phyloP scores from a whole-genome alignment of 2,888 invertebrate species.

The Acanthosoma haemorrhoidale region DNA sequence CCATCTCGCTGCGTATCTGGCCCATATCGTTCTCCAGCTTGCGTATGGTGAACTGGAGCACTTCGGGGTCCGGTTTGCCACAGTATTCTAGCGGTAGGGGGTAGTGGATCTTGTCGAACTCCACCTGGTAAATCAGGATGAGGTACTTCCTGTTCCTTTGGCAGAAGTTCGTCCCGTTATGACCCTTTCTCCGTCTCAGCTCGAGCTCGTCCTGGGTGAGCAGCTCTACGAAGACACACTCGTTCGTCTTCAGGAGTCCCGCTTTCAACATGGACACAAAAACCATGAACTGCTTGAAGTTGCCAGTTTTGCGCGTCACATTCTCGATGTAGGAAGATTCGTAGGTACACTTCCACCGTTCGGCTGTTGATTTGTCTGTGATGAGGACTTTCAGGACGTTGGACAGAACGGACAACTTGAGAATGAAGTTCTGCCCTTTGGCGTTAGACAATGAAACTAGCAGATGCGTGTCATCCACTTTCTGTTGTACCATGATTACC shows the following conservation, averaged over 20 bases:
- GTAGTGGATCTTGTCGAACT: slow-evolving; percentile 55
- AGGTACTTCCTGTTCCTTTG: slow-evolving; percentile 50
- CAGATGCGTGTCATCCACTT: slow-evolving; percentile 45
- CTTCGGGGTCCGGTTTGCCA: slow-evolving; percentile 51
- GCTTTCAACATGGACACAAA: slow-evolving; percentile 54
- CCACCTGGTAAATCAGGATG: slow-evolving; percentile 53
- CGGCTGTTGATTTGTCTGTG: slow-evolving; percentile 52
- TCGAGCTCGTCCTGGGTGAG: slow-evolving; percentile 53
- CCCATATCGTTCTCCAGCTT: slow-evolving; percentile 50
- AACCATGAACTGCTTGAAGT: slow-evolving; percentile 53
- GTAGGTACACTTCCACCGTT: slow-evolving; percentile 54
- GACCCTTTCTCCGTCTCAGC: slow-evolving; percentile 45
- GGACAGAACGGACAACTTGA: slow-evolving; percentile 49
- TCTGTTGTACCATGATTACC: neutral
- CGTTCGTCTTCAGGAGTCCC: slow-evolving; percentile 53
- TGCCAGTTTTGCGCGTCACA: slow-evolving; percentile 53
- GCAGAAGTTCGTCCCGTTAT: slow-evolving; percentile 38
- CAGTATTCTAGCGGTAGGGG: slow-evolving; percentile 53
- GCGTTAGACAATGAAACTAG: slow-evolving; percentile 49
- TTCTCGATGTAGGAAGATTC: slow-evolving; percentile 54
- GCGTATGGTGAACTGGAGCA: slow-evolving; percentile 51
- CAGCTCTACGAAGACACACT: slow-evolving; percentile 51
- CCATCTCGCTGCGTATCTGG: slow-evolving; percentile 42
- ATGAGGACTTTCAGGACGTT: slow-evolving; percentile 49
- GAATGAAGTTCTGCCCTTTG: slow-evolving; percentile 49